phyloP scores from a whole-genome alignment of 2,888 invertebrate species.

The Microplitis deprimator region DNA sequence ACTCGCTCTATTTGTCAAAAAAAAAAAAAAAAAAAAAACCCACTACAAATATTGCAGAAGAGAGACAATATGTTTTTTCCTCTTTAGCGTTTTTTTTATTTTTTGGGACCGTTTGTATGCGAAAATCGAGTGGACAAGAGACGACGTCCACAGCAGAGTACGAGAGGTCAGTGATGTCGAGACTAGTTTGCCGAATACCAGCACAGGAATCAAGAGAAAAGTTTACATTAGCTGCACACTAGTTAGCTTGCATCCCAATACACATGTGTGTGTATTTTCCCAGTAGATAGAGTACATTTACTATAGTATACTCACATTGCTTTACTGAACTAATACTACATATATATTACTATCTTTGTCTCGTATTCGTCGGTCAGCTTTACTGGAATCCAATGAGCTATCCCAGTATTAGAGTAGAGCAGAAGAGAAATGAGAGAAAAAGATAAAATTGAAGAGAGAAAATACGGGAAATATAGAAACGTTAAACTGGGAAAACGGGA shows the following conservation, averaged over 20 bases:
- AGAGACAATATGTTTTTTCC: conserved; percentile 22
- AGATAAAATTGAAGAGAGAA: not conserved
- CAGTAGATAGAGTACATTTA: not conserved
- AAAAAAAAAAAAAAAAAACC: not conserved
- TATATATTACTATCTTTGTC: not conserved
- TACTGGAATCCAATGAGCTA: conserved; percentile 32
- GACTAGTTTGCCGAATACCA: not conserved
- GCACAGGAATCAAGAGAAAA: conserved; percentile 13
- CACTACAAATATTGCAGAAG: conserved; percentile 13
- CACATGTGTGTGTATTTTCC: conserved; percentile 13
- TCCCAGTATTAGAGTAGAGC: not conserved
- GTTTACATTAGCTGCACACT: conserved; percentile 19
- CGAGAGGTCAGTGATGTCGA: conserved; percentile 23
- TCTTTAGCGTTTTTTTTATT: not conserved
- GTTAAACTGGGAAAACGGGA: not conserved
- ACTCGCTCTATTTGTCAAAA: conserved; percentile 13
- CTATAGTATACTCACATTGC: conserved; percentile 10
- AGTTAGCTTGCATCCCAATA: conserved; percentile 14
- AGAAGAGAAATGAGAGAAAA: not conserved
- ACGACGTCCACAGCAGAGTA: not conserved
- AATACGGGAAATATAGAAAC: not conserved
- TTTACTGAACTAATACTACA: conserved; percentile 4
- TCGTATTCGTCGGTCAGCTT: conserved; percentile 14
- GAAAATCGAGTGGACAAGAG: not conserved
- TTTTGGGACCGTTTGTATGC: not conserved